These are phyloP conservation scores for Tribolium castaneum DNA, from an alignment of 1,140 invertebrate genomes.

Conservation along the genomic window DNA sequence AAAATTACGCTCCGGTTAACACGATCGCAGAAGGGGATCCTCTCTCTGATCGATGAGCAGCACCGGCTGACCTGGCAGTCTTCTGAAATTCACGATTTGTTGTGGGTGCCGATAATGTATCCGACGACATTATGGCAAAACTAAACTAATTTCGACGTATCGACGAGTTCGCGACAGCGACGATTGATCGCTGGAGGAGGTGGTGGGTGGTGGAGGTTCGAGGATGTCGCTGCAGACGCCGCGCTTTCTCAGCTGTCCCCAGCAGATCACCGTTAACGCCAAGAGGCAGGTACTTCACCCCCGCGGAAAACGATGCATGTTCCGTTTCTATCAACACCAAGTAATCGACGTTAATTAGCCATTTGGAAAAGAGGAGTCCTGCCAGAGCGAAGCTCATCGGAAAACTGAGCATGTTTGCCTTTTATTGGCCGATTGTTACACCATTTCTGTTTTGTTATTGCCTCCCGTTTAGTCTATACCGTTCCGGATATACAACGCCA, in stretches of 20 bases:
- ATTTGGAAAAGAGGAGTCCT: background rate
- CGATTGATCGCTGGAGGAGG: no score
- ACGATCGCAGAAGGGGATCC: slow-evolving; percentile 16
- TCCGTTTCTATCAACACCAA: background rate
- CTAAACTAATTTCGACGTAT: background rate
- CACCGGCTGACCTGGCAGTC: slow-evolving; percentile 26
- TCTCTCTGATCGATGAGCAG: background rate
- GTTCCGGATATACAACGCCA: background rate
- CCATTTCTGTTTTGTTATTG: slow-evolving; percentile 15
- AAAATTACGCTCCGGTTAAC: slow-evolving; percentile 18
- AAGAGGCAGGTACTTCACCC: slow-evolving; percentile 25
- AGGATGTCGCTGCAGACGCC: slow-evolving; percentile 4
- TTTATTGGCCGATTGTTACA: slow-evolving; percentile 21
- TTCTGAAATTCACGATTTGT: slow-evolving; percentile 24
- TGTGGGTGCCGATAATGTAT: slow-evolving; percentile 6
- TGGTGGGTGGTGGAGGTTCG: background rate
- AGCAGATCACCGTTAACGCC: background rate
- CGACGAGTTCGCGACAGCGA: background rate
- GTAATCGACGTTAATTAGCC: background rate
- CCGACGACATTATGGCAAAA: slow-evolving; percentile 4
- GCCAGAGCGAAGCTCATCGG: background rate
- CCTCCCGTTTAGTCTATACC: background rate
- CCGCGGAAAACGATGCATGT: background rate
- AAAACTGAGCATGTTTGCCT: slow-evolving; percentile 15
- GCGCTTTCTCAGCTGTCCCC: slow-evolving; percentile 8